phyloP scores from a whole-genome alignment of 2,113 vertebrate genomes.

The Cavia aperea region DNA sequence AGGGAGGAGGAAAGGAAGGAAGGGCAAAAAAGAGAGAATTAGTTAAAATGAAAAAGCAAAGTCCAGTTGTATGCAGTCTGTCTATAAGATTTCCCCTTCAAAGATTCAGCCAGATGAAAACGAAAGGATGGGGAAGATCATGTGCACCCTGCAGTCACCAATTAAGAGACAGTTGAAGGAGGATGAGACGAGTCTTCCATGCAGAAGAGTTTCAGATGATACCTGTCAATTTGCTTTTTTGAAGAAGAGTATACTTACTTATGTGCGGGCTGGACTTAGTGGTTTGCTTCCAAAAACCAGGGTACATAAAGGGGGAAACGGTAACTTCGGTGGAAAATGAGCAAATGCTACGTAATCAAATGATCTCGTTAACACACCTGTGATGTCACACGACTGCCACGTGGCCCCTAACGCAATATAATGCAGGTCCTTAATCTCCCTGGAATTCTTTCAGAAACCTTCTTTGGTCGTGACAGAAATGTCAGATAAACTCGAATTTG shows the following conservation, averaged over 20 bases:
- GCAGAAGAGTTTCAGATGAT: background rate
- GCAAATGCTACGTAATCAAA: background rate
- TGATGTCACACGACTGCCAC: background rate
- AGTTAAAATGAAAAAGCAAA: background rate
- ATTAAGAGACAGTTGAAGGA: background rate
- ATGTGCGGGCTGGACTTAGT: background rate
- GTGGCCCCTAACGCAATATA: background rate
- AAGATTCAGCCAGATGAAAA: background rate
- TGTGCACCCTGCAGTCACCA: background rate
- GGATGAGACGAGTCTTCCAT: background rate
- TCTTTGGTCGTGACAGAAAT: background rate
- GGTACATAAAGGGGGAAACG: background rate
- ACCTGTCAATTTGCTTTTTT: background rate
- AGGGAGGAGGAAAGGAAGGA: background rate
- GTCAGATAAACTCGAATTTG: background rate
- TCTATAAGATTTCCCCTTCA: background rate
- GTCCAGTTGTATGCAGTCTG: background rate
- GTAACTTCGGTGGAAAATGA: background rate
- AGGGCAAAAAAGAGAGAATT: background rate
- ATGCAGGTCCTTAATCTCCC: background rate
- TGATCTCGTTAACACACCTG: background rate
- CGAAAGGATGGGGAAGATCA: background rate
- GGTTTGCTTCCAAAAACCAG: background rate
- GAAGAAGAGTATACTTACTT: background rate
- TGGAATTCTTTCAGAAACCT: conserved; percentile 11